Base-by-base conservation (phyloP, 2,888 invertebrate genomes). In the Idaea biselata region DNA sequence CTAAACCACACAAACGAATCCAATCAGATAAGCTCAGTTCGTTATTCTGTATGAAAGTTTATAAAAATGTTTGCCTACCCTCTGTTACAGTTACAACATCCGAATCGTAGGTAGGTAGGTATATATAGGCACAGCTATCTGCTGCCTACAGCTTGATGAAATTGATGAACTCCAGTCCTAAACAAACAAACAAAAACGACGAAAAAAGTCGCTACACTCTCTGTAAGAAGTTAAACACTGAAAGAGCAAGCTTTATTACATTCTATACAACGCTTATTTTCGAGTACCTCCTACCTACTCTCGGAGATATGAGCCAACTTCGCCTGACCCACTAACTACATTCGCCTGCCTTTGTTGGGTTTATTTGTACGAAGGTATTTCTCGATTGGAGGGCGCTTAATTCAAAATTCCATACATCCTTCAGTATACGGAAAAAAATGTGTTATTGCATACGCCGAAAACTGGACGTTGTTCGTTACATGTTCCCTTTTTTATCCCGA, bases 101-200 rank as follows among this genome's bases (percentile, higher is more conserved):
- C 56, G 56, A 16, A 53, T 17, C 5, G 55, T 55, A 16, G n/a
- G n/a, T 17, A 18, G 18, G 18, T 56, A 18, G 56, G 56, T 18
- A 56, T 17, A 18, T 7, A 7, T 56, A 18, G 56, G 56, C 17
- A 56, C 56, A 55, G 55, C 18, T 18, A 55, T 55, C 55, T 55
- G 16, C 7, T 56, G 56, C 18, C 18, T 18, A 17, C 56, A 18
- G 18, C 17, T 59, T 69, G 68, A 67, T 73, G 75, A 76, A 77
- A 77, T 78, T 80, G 81, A 81, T 80, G 80, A 83, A 84, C 80
- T 79, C 73, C 75, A 68, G 82, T 84, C 87, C 87, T 87, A 83
- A 86, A 80, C 80, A 84, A 87, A 87, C 82, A 81, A 65, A 78
- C 80, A 82, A 75, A 78, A 77, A 68, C 73, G 59, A 60, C 61